These are phyloP conservation scores for Aphyosemion australe DNA, from an alignment of 2,113 vertebrate genomes.

Conservation along the genomic window DNA sequence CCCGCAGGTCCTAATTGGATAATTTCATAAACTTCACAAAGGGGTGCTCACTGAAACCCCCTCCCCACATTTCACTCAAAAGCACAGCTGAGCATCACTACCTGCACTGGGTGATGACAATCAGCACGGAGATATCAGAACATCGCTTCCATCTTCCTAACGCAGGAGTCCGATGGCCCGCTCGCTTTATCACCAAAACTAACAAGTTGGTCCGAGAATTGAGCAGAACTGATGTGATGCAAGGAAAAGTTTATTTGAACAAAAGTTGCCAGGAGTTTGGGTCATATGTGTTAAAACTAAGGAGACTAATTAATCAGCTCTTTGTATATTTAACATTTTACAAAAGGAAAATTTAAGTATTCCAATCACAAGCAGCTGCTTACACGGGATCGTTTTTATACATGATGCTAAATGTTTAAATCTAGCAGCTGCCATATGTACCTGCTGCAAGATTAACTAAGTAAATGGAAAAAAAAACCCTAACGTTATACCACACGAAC, in stretches of 20 bases:
- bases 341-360: not conserved
- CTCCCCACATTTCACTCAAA: constrained; percentile 3
- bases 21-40: constrained; percentile 77
- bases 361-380: too few relatives aligned
- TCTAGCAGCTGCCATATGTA: not conserved
- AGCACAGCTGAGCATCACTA: constrained; percentile 48
- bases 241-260: not conserved
- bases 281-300: not conserved
- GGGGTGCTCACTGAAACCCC: constrained; percentile 33
- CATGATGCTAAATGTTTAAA: not conserved
- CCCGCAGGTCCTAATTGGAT: constrained; percentile 73
- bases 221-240: constrained; percentile 7
- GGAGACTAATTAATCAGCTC: not conserved
- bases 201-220: constrained; percentile 17
- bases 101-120: constrained; percentile 45
- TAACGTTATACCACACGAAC: too few relatives aligned
- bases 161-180: too few relatives aligned
- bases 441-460: not conserved
- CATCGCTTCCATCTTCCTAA: too few relatives aligned
- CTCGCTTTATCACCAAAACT: constrained; percentile 24
- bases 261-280: not conserved
- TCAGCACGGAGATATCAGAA: constrained; percentile 12
- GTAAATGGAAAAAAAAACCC: too few relatives aligned
- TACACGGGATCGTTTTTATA: too few relatives aligned
- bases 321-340: not conserved